Base-by-base conservation (phyloP, 2,113 vertebrate species). In the Henicopernis longicauda region DNA sequence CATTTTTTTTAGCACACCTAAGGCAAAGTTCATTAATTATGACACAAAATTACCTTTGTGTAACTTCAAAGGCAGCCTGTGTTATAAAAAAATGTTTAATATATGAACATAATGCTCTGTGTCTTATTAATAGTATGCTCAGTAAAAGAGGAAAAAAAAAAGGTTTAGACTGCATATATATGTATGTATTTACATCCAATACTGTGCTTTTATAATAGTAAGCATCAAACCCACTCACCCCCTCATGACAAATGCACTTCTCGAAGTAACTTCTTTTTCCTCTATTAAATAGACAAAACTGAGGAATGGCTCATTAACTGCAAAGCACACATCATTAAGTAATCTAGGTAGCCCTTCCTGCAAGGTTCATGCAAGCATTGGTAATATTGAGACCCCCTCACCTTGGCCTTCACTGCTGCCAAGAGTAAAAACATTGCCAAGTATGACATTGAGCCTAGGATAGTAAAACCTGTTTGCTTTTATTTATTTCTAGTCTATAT, bases 1-100 rank as follows among this genome's bases (percentile, higher is more conserved):
- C 19, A 44, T 93, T 89, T 94, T 54, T 29, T 94, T 95, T 71
- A 96, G 42, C 61, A 63, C 32, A 94, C 65, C 70, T 82, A 74
- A 73, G 29, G 85, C 62, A 50, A 91, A 61, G 23, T 45, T 87
- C 57, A 81, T 95, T 58, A 59, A 72, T 83, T 93, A 74, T 42
- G 44, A 79, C 82, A 89, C 65, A 71, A 52, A 84, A 73, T 83
- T 38, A 81, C 82, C 69, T 66, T 80, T 85, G 65, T 79, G 66
- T 70, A 77, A 88, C 45, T 87, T 91, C 22, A 16, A 73, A 90
- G 70, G 34, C 36, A 72, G 29, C 44, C 32, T 72, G 18, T 58
- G 12, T 91, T 72, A 40, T 54, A 57, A 78, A 49, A 89, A 66
- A 71, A 29, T 32, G 26, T 69, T 93, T 83, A 95, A 88, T 81